phyloP scores from a whole-genome alignment of 2,888 invertebrate genomes.

The Microplitis manilae region DNA sequence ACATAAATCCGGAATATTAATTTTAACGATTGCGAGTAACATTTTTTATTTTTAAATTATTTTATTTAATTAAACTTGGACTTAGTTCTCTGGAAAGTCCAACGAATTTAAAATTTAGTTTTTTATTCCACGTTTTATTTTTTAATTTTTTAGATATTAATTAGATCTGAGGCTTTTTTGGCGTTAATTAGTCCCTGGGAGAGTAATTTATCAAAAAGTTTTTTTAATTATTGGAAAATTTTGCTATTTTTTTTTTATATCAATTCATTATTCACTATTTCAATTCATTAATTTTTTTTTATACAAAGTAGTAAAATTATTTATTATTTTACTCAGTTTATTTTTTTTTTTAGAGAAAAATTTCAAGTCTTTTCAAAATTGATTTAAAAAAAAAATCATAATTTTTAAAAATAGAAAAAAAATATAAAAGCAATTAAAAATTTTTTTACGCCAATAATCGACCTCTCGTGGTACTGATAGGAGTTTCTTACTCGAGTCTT shows the following conservation, averaged over 20 bases:
- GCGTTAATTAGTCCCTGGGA: slow-evolving; percentile 9
- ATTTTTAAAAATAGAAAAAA: background rate
- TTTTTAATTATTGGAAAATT: slow-evolving; percentile 4
- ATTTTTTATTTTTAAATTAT: background rate
- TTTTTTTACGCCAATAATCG: slow-evolving; percentile 1
- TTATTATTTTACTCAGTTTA: too few relatives aligned
- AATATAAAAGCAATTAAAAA: background rate
- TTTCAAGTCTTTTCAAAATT: too few relatives aligned
- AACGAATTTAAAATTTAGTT: background rate
- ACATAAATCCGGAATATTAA: slow-evolving; percentile 4
- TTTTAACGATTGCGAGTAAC: background rate
- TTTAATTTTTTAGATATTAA: background rate
- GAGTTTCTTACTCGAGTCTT: background rate
- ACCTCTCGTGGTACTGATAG: slow-evolving; percentile 17
- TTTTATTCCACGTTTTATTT: background rate
- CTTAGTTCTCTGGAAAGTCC: background rate
- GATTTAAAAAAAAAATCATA: background rate
- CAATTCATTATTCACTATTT: background rate
- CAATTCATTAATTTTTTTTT: background rate
- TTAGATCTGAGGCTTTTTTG: background rate
- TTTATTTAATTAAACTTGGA: background rate
- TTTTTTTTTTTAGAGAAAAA: too few relatives aligned
- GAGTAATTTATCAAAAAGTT: slow-evolving; percentile 13
- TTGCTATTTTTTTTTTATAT: background rate
- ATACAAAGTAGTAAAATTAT: too few relatives aligned